Base-by-base conservation (phyloP, 2,888 invertebrate genomes). In the Ichneumon xanthorius region DNA sequence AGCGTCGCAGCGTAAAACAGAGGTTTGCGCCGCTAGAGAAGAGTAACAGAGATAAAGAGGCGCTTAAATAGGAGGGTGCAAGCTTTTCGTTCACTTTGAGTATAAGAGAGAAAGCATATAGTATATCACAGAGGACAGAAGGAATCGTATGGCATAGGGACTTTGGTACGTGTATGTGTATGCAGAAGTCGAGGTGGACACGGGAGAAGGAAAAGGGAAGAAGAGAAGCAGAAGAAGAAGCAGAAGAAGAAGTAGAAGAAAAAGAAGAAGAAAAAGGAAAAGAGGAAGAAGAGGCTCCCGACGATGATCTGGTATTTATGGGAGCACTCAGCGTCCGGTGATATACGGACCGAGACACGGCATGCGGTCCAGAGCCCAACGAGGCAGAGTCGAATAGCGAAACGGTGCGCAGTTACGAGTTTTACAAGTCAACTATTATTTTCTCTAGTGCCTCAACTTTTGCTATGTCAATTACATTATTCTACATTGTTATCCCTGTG, bases 251-350 rank as follows among this genome's bases (percentile, higher is more conserved):
- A 48, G 4, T 11, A 40, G 11, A 45, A 48, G 45, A 3, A 48
- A 1, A 48, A 16, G 45, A 48, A 40, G 40, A 37, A 40, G 9
- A 63, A 45, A 80, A 50, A 68, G 26, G 68, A 40, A 63, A 45
- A 80, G 58, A 68, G 26, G 71, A 53, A 65, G 73, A 73, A 80
- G 81, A 72, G 82, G 70, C 68, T 77, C 71, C 70, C 75, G 73
- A 87, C 88, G 88, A 90, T 89, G 90, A 90, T 90, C 88, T 88
- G 88, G 87, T 91, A 91, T 91, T 91, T 91, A 91, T 91, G 90
- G 90, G 89, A 90, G 91, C 90, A 91, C 91, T 91, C 89, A 90
- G 88, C 88, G 85, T 87, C 73, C 88, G 81, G 88, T 90, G 89
- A 90, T 90, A 90, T 89, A 91, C 87, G 88, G 84, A 88, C 84